A percentile compares a stretch with the other conserved stretches of the same genome.
These are phyloP conservation scores for Cavia aperea DNA, from an alignment of 2,113 vertebrate genomes.

Conservation along the genomic window DNA sequence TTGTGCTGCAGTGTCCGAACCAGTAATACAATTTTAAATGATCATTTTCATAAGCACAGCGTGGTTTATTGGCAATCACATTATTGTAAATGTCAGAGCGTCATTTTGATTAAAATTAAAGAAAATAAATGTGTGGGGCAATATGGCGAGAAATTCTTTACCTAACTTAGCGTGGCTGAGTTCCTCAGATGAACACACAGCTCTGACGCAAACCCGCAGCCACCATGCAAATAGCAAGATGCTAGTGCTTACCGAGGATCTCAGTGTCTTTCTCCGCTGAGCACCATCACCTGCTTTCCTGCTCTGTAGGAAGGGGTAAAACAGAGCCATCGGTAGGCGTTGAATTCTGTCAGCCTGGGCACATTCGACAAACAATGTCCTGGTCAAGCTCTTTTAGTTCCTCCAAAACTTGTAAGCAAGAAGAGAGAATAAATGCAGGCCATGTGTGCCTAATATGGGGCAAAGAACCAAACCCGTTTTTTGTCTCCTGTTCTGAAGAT, in stretches of 20 bases:
- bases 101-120: constrained; percentile 11
- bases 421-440: neutral
- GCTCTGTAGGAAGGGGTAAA: neutral
- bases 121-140: neutral
- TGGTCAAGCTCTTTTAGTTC: neutral
- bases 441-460: neutral
- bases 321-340: neutral
- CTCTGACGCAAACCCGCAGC: neutral
- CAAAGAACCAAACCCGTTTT: neutral
- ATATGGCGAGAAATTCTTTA: neutral
- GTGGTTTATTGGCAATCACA: neutral
- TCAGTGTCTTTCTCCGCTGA: neutral
- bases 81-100: neutral
- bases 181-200: neutral
- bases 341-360: neutral
- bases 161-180: neutral
- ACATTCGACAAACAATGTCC: neutral
- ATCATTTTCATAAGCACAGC: neutral
- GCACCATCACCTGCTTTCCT: neutral
- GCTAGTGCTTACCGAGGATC: neutral
- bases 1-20: neutral
- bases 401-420: neutral
- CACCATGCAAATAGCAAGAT: neutral
- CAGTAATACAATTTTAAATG: neutral
- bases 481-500: neutral